Base-by-base conservation (phyloP, 2,113 vertebrate species). In the Laticauda laticaudata region DNA sequence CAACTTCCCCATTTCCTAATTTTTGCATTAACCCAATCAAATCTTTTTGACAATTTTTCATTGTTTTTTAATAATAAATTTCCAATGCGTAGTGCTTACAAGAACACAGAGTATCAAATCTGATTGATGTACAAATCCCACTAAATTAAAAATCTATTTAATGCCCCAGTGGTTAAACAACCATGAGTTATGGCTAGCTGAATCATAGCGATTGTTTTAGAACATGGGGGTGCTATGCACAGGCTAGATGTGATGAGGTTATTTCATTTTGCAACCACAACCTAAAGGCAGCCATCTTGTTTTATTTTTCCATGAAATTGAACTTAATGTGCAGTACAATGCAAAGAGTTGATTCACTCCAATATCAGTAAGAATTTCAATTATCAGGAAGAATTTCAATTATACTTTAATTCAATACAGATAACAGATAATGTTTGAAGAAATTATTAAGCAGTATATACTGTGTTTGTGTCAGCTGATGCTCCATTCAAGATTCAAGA, bases 11-110 rank as follows among this genome's bases (percentile, higher is more conserved):
- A 8, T 56, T 64, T 39, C 56, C 89, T 90, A 86, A 90, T 90
- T 90, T 90, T 93, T 87, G 14, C 92, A 90, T 90, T 93, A 87
- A 87, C n/a, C 81, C 51, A 90, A 92, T 92, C 69, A 92, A 92
- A 92, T 86, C 4, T 89, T 51, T 92, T 86, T 92, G 89, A 87
- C 81, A 93, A 64, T 64, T 64, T 53, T 90, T 39, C 45, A 90
- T 8, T 51, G 10, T 23, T 69, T 53, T 23, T 61, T 24, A 29
- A 14, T 93, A 89, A 93, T 93, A 81, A 93, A 90, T 93, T 90
- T 34, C 56, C 54, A 54, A 23, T 61, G 45, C 8, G 21, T 18
- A 11, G 61, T 90, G 56, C 69, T 90, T 90, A 24, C 64, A 90
- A 26, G 69, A 90, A 85, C 11, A 7, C 23, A 64, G 29, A 56